Evolutionary conservation across 1,140 invertebrate genomes (phyloP).

Genomic region (Brachystomella parvula): DNA sequence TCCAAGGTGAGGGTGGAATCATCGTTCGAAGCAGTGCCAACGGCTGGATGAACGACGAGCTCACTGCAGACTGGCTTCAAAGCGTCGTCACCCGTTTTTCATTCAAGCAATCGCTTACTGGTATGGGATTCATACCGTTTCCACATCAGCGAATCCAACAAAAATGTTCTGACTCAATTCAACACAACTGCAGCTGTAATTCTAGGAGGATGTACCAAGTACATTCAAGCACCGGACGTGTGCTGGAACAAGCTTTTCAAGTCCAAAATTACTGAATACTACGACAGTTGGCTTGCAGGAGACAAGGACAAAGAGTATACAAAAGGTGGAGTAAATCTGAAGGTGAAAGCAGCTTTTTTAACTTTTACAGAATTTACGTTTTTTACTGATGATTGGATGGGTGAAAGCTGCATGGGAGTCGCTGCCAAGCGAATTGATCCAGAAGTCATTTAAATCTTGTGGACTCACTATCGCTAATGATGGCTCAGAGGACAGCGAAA

Average conservation of each 20-base stretch:
- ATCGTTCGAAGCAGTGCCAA: too few relatives aligned
- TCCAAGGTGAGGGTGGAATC: too few relatives aligned
- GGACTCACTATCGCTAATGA: neutral
- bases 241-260: constrained; percentile 38
- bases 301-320: constrained; percentile 18
- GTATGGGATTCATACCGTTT: too few relatives aligned
- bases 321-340: constrained; percentile 9
- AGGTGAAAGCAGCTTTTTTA: neutral
- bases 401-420: constrained; percentile 18
- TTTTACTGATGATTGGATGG: too few relatives aligned
- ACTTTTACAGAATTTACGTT: too few relatives aligned
- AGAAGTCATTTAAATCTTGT: constrained; percentile 17
- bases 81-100: constrained; percentile 26
- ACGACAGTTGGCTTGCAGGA: constrained; percentile 26
- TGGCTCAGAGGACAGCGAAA: constrained; percentile 18
- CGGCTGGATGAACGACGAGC: constrained; percentile 36
- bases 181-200: constrained; percentile 30
- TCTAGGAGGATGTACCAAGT: constrained; percentile 37
- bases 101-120: too few relatives aligned
- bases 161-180: constrained; percentile 7
- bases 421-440: constrained; percentile 10
- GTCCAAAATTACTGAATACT: constrained; percentile 24
- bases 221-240: constrained; percentile 38
- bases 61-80: constrained; percentile 33
- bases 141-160: too few relatives aligned